A percentile compares a stretch with the other conserved stretches of the same genome.
Conservation (phyloP, 2,888 invertebrate genomes). For the Calameuta pallipes region DNA sequence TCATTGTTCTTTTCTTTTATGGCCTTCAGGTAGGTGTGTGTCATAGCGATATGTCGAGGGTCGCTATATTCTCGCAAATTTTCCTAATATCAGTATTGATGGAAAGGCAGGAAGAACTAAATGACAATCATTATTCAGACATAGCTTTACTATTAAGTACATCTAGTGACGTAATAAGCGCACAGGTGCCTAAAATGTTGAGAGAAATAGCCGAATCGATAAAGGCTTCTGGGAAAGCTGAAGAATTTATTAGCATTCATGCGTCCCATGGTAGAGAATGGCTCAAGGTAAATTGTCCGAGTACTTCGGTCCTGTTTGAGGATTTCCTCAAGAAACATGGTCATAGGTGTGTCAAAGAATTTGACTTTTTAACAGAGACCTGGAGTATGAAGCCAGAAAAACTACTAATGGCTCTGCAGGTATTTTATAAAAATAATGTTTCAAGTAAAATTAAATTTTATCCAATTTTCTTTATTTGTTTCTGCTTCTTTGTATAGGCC, state of each 20-base stretch:
- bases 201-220: slow-evolving; percentile 67
- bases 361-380: slow-evolving; percentile 75
- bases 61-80: slow-evolving; percentile 70
- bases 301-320: slow-evolving; percentile 66
- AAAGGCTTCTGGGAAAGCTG: slow-evolving; percentile 63
- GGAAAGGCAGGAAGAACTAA: slow-evolving; percentile 71
- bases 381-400: slow-evolving; percentile 75
- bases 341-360: slow-evolving; percentile 77
- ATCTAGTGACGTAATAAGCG: slow-evolving; percentile 78
- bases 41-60: slow-evolving; percentile 68
- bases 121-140: slow-evolving; percentile 75
- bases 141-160: slow-evolving; percentile 76
- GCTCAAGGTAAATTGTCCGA: slow-evolving; percentile 70
- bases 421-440: slow-evolving; percentile 25
- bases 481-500: background rate
- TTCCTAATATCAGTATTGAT: slow-evolving; percentile 70
- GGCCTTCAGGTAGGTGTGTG: slow-evolving; percentile 44
- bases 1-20: background rate
- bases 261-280: slow-evolving; percentile 70
- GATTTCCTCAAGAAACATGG: slow-evolving; percentile 78
- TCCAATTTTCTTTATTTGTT: slow-evolving; percentile 22
- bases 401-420: slow-evolving; percentile 74
- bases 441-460: background rate
- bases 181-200: slow-evolving; percentile 75
- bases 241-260: slow-evolving; percentile 68